These are phyloP conservation scores for Euphydryas editha DNA, from an alignment of 2,888 invertebrate species.

Conservation along the genomic window DNA sequence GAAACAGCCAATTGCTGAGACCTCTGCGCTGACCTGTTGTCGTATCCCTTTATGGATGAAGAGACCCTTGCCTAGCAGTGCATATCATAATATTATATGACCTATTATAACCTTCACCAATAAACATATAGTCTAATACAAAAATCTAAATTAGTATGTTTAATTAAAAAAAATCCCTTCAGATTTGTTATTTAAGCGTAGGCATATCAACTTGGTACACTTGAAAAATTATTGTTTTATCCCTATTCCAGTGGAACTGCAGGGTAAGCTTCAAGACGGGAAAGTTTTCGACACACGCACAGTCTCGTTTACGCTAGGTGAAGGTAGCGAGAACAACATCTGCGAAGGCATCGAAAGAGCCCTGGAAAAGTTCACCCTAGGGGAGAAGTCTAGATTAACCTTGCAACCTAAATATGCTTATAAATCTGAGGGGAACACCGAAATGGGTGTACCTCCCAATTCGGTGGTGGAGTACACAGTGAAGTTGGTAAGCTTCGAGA, in stretches of 20 bases:
- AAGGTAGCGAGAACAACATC: conserved; percentile 90
- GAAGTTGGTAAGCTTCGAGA: conserved; percentile 91
- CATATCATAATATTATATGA: too few relatives aligned
- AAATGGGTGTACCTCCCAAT: conserved; percentile 90
- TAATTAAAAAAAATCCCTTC: too few relatives aligned
- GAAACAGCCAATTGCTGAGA: too few relatives aligned
- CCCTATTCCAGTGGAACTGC: conserved; percentile 86
- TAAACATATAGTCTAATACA: too few relatives aligned
- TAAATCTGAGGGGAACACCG: conserved; percentile 87
- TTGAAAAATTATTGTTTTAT: background rate
- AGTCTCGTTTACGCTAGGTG: conserved; percentile 92
- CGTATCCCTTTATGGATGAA: too few relatives aligned
- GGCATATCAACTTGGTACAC: too few relatives aligned
- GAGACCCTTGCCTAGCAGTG: too few relatives aligned
- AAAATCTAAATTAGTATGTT: too few relatives aligned
- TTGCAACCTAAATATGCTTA: conserved; percentile 92
- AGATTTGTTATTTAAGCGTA: too few relatives aligned
- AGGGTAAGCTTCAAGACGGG: conserved; percentile 77
- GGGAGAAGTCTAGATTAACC: conserved; percentile 89
- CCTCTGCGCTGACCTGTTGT: too few relatives aligned
- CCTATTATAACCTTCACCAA: too few relatives aligned
- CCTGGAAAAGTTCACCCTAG: conserved; percentile 90
- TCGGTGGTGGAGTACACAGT: conserved; percentile 92
- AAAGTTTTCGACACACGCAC: conserved; percentile 93
- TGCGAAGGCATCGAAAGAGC: conserved; percentile 93